phyloP scores from a whole-genome alignment of 2,888 invertebrate genomes.

The Aporophyla lueneburgensis region DNA sequence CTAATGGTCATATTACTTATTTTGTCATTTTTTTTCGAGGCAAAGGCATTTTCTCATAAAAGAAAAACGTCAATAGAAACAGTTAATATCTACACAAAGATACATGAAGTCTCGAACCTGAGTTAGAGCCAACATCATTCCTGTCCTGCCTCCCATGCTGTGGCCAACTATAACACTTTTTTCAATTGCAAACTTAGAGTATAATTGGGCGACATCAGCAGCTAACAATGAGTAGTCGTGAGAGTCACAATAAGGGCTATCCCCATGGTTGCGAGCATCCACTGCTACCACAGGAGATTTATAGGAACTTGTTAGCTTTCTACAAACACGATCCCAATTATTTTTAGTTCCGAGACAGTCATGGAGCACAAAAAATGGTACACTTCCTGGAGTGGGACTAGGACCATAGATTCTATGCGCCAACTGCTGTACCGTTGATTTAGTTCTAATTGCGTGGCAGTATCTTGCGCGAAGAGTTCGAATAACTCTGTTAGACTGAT shows the following conservation, averaged over 20 bases:
- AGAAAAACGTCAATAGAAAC: background rate
- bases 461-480: slow-evolving; percentile 4
- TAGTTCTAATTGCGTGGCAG: background rate
- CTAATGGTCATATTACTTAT: too few relatives aligned
- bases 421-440: slow-evolving; percentile 37
- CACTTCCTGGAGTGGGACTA: slow-evolving; percentile 24
- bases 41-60: too few relatives aligned
- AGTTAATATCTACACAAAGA: background rate
- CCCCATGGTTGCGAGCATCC: slow-evolving; percentile 98
- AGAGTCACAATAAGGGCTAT: slow-evolving; percentile 93
- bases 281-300: slow-evolving; percentile 93
- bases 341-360: slow-evolving; percentile 96
- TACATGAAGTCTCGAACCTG: slow-evolving; percentile 67
- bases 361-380: slow-evolving; percentile 92
- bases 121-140: slow-evolving; percentile 94
- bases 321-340: slow-evolving; percentile 96
- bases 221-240: slow-evolving; percentile 56
- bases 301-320: slow-evolving; percentile 91
- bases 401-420: slow-evolving; percentile 54
- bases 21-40: background rate
- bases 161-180: slow-evolving; percentile 94
- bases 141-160: slow-evolving; percentile 97
- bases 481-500: slow-evolving; percentile 8
- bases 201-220: slow-evolving; percentile 44
- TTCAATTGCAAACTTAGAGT: slow-evolving; percentile 34